Evolutionary conservation across 2,797 vertebrate genomes (phyloP).

Genomic region (Gymnopithys bicolor): DNA sequence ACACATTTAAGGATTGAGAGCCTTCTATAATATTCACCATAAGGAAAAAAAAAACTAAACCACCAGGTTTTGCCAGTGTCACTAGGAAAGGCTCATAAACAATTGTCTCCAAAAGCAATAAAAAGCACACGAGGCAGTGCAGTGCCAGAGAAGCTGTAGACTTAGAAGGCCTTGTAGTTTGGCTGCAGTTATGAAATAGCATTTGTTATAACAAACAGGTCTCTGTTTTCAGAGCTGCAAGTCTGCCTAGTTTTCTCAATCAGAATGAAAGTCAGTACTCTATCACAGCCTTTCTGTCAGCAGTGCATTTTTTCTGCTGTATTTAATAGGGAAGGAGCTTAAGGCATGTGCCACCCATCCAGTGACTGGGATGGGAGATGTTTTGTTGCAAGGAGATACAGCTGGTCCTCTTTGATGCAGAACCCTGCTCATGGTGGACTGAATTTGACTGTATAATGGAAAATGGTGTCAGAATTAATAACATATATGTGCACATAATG

Average conservation of each 20-base stretch:
- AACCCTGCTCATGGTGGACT: background rate
- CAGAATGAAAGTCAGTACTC: background rate
- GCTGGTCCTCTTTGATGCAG: background rate
- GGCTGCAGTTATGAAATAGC: background rate
- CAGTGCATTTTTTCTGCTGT: background rate
- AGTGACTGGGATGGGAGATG: background rate
- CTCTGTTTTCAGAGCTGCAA: background rate
- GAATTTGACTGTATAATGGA: background rate
- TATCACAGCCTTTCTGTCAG: background rate
- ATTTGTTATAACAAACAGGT: background rate
- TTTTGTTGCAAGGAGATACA: background rate
- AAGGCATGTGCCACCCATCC: rapidly evolving
- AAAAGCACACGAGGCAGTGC: background rate
- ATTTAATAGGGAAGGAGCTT: background rate
- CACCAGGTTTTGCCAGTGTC: background rate
- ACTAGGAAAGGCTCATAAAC: background rate
- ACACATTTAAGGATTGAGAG: background rate
- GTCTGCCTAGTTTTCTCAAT: background rate
- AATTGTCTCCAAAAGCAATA: background rate
- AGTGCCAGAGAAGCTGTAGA: background rate
- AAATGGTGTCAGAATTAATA: background rate
- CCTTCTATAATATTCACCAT: background rate
- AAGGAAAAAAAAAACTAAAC: background rate
- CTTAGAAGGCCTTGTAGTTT: background rate
- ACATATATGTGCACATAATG: too few species aligned